phyloP scores from a whole-genome alignment of 35 echinoderm and acorn worm genomes.

The Strongylocentrotus purpuratus region DNA sequence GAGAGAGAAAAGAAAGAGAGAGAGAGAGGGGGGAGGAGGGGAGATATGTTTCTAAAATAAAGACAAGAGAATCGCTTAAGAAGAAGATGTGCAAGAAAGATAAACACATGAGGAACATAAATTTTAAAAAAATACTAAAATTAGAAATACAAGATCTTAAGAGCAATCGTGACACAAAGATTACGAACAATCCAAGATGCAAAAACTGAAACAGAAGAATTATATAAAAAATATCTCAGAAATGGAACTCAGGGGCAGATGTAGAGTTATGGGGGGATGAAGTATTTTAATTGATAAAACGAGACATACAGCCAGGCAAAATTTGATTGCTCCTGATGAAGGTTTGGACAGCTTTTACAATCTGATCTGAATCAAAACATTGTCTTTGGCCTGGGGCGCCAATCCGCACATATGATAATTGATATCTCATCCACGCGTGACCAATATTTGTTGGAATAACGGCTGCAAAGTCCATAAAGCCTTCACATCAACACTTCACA shows the following conservation, averaged over 20 bases:
- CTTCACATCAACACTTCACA: not conserved
- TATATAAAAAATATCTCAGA: not conserved
- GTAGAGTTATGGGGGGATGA: not conserved
- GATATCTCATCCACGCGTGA: not conserved
- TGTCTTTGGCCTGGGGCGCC: not conserved
- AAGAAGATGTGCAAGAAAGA: not conserved
- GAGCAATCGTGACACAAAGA: not conserved
- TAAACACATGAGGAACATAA: not conserved
- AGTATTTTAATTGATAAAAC: constrained; percentile 41
- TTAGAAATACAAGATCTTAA: not conserved
- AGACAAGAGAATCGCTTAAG: not conserved
- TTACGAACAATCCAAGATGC: not conserved
- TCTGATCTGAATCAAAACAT: constrained; percentile 6
- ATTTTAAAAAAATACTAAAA: not conserved
- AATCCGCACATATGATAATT: not conserved
- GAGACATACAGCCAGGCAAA: not conserved
- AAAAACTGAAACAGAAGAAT: not conserved
- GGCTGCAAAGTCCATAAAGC: not conserved
- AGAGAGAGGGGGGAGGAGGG: not conserved
- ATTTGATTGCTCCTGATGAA: not conserved
- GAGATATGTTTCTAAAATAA: not conserved
- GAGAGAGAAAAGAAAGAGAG: not conserved
- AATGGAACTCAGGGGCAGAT: not conserved
- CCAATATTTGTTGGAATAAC: not conserved
- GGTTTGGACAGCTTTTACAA: constrained; percentile 26